Percentiles rank a stretch among this genome's conserved stretches.
Evolutionary conservation across 2,113 vertebrate genomes (phyloP).

Genomic region (Plecturocebus donacophilus): DNA sequence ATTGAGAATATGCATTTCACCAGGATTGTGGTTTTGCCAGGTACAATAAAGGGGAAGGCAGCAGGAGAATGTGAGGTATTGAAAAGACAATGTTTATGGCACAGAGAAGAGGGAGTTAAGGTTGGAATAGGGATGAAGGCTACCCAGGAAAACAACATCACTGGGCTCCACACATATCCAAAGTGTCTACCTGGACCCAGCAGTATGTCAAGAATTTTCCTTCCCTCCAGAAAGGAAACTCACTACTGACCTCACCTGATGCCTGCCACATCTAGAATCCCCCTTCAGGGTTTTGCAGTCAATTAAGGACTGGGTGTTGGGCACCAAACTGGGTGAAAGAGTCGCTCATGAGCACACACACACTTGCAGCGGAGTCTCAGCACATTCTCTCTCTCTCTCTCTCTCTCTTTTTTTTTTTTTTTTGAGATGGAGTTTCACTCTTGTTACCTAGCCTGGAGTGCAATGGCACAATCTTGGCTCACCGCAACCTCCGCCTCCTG

Average conservation of each 20-base stretch:
- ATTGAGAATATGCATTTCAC: neutral
- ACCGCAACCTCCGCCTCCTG: too few relatives aligned
- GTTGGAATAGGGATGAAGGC: neutral
- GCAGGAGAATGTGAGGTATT: neutral
- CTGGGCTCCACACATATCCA: neutral
- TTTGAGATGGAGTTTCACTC: too few relatives aligned
- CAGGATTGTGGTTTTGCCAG: neutral
- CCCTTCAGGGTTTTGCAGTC: neutral
- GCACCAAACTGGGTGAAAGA: neutral
- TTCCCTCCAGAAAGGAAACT: neutral
- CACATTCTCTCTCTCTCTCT: neutral
- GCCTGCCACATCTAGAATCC: neutral
- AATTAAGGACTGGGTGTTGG: neutral
- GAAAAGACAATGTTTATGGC: neutral
- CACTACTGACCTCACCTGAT: neutral
- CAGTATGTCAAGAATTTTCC: neutral
- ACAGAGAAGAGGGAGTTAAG: neutral
- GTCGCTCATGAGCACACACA: neutral
- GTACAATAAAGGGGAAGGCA: neutral
- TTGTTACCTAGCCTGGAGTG: too few relatives aligned
- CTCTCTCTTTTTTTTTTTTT: neutral
- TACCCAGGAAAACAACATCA: neutral
- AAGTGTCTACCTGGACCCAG: neutral
- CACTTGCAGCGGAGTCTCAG: neutral
- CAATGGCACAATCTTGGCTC: too few relatives aligned